Conservation (phyloP, 2,888 invertebrate species). For the Eumacrocentrus americanus region DNA sequence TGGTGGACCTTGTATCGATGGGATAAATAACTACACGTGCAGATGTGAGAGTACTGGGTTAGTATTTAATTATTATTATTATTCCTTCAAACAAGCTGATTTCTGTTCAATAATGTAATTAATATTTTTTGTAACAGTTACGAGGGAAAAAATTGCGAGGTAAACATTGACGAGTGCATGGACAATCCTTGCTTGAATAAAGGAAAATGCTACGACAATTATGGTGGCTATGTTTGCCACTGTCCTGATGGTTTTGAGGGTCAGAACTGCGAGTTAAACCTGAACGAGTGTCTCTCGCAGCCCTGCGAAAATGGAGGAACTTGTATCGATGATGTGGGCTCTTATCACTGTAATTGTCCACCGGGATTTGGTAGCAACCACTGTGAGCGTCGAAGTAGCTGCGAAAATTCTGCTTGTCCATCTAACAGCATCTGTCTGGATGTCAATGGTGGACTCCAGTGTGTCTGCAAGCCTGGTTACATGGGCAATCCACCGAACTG, state of each 20-base stretch:
- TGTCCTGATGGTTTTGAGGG: constrained; percentile 83
- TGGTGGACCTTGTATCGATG: constrained; percentile 76
- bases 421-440: constrained; percentile 72
- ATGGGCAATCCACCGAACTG: constrained; percentile 61
- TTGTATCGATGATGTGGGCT: constrained; percentile 67
- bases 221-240: constrained; percentile 80
- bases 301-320: constrained; percentile 70
- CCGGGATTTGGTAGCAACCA: constrained; percentile 65
- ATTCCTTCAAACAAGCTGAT: no score
- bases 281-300: constrained; percentile 66
- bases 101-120: background rate
- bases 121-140: constrained; percentile 64
- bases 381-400: constrained; percentile 64
- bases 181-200: constrained; percentile 74
- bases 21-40: constrained; percentile 77
- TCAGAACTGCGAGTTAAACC: constrained; percentile 73
- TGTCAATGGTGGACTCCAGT: constrained; percentile 62
- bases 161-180: constrained; percentile 81
- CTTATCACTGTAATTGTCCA: constrained; percentile 67
- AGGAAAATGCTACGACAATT: constrained; percentile 82
- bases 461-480: constrained; percentile 72
- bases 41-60: constrained; percentile 75
- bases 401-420: constrained; percentile 67
- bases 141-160: constrained; percentile 74
- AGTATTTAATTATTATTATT: constrained; percentile 30